Conservation (phyloP, 2,113 vertebrate genomes). For the Lycocorax pyrrhopterus region DNA sequence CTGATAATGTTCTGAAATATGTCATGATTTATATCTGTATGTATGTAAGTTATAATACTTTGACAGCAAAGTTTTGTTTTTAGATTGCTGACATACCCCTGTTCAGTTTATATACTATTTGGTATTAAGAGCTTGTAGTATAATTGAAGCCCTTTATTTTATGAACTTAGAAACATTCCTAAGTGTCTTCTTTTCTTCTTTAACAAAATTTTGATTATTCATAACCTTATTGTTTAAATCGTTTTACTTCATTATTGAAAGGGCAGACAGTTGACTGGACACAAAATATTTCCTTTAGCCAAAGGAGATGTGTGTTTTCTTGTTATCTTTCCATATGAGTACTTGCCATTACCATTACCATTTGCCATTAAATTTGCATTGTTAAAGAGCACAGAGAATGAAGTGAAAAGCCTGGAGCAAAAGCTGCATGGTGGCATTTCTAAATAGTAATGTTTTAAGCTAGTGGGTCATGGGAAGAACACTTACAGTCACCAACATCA, state of each 20-base stretch:
- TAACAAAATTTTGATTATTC: conserved; percentile 47
- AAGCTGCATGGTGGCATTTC: neutral
- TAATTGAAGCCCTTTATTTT: conserved; percentile 35
- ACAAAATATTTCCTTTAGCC: neutral
- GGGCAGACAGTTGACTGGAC: neutral
- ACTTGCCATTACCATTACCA: neutral
- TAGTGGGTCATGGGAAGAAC: neutral
- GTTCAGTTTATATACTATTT: neutral
- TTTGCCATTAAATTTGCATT: neutral
- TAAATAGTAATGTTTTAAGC: neutral
- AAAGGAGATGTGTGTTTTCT: neutral
- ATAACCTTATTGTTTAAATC: neutral
- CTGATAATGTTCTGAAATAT: neutral
- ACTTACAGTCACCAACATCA: neutral
- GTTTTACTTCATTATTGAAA: neutral
- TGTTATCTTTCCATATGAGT: neutral
- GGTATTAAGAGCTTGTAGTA: neutral
- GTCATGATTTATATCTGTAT: neutral
- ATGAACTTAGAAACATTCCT: conserved; percentile 3
- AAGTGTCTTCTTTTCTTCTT: conserved; percentile 28
- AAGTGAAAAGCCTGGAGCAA: neutral
- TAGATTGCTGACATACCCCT: neutral
- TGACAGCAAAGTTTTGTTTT: neutral
- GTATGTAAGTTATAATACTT: neutral
- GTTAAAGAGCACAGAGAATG: neutral